phyloP scores from a whole-genome alignment of 2,797 vertebrate genomes.

The Limosa lapponica region DNA sequence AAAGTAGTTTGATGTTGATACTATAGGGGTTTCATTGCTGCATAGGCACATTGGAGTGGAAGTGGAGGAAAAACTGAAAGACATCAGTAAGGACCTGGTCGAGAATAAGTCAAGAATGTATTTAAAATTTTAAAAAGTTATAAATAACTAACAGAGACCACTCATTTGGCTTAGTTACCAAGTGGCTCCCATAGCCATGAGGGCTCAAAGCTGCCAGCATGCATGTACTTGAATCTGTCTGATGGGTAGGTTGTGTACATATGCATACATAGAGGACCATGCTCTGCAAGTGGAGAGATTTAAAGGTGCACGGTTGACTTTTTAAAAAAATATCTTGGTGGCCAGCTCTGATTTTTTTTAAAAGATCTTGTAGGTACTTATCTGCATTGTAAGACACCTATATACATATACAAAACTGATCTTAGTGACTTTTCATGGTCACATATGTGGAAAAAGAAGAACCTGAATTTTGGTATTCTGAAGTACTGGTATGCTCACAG shows the following conservation, averaged over 20 bases:
- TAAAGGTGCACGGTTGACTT: neutral
- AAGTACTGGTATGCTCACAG: neutral
- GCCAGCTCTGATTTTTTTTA: neutral
- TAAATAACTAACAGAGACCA: neutral
- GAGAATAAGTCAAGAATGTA: neutral
- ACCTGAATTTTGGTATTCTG: neutral
- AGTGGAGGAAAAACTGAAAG: neutral
- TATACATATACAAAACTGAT: neutral
- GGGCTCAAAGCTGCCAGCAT: neutral
- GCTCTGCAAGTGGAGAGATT: neutral
- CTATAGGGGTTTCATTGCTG: neutral
- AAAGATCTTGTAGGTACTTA: neutral
- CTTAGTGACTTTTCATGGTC: neutral
- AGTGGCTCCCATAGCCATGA: neutral
- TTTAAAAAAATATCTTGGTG: neutral
- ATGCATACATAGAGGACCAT: accelerated
- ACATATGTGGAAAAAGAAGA: neutral
- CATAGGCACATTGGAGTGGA: neutral
- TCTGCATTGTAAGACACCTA: neutral
- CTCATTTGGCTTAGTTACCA: neutral
- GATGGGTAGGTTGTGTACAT: neutral
- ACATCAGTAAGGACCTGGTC: neutral
- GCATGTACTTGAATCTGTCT: neutral
- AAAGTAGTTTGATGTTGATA: accelerated
- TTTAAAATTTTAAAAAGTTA: neutral